Percentiles rank a stretch among this genome's conserved stretches.
These are phyloP conservation scores for Gymnoscopelus braueri DNA, from an alignment of 2,797 vertebrate genomes.

Conservation along the genomic window DNA sequence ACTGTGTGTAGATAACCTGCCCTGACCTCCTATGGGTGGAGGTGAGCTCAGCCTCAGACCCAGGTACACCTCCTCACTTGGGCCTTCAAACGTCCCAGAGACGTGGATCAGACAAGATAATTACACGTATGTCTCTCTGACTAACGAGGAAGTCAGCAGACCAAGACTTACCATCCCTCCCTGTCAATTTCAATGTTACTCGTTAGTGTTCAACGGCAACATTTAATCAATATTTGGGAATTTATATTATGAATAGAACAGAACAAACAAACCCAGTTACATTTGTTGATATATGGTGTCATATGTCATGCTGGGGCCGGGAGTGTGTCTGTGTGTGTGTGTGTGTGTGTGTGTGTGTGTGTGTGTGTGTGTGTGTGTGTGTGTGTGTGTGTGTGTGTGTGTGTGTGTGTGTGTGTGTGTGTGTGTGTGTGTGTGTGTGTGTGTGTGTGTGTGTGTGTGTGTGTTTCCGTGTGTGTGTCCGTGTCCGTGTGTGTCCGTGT, in stretches of 20 bases:
- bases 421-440: conserved; percentile 3
- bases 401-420: background rate
- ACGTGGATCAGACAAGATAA: background rate
- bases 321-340: conserved; percentile 1
- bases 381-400: background rate
- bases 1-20: background rate
- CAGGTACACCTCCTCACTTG: background rate
- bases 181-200: no score
- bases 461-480: conserved; percentile 17
- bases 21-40: background rate
- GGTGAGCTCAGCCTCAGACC: background rate
- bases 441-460: conserved; percentile 25
- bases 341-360: conserved; percentile 16
- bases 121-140: background rate
- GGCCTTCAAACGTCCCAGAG: background rate
- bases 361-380: conserved; percentile 26
- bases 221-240: background rate
- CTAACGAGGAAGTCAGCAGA: no score
- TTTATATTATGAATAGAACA: background rate
- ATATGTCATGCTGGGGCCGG: background rate
- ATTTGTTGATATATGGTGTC: background rate
- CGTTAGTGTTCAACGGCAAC: no score
- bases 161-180: no score
- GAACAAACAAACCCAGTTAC: conserved; percentile 26
- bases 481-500: background rate